Evolutionary conservation across 2,888 invertebrate species (phyloP), one percentile per base, ranked within the genome.

Genomic region (Tyria jacobaeae): DNA sequence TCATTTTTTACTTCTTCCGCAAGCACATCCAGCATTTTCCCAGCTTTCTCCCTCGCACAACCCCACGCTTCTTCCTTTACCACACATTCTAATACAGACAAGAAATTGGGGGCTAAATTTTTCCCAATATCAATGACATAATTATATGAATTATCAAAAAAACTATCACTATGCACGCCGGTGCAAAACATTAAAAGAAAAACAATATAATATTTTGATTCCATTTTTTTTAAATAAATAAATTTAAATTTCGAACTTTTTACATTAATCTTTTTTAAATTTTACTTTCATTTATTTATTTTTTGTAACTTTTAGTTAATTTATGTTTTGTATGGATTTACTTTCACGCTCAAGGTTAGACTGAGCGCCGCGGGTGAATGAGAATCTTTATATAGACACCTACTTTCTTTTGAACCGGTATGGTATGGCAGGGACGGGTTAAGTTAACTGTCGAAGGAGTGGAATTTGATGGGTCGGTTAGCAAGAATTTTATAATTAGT

Each of bases 21-120:
- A 90, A 90, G 94, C 1, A 76, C 75, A 61, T 92, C 92, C 72
- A 95, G 82, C 49, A 95, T 86, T 56, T 92, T 94, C 48, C 92
- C 94, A 3, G 95, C 94, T 69, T 94, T 94, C 64, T 94, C 89
- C 41, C 90, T 90, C 4, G 95, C 94, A 88, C 95, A 95, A 10
- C 80, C 80, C 95, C 95, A 95, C 10, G 94, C 90, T 39, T 95
- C 89, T 0, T 89, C 82, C 12, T 92, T 87, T 0, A 90, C 86
- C 39, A 95, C 89, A 82, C 95, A 95, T 66, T 95, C 89, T 60
- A 94, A 81, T 56, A 95, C 80, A 3, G 94, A 90, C 86, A 95
- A 83, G 54, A 95, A 91, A 83, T 93, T 94, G 2, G 95, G 95
- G 37, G 91, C 91, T 47, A 92, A 75, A 79, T 76, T 90, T 60